These are phyloP conservation scores for Idaea biselata DNA, from an alignment of 2,888 invertebrate species.

Conservation along the genomic window DNA sequence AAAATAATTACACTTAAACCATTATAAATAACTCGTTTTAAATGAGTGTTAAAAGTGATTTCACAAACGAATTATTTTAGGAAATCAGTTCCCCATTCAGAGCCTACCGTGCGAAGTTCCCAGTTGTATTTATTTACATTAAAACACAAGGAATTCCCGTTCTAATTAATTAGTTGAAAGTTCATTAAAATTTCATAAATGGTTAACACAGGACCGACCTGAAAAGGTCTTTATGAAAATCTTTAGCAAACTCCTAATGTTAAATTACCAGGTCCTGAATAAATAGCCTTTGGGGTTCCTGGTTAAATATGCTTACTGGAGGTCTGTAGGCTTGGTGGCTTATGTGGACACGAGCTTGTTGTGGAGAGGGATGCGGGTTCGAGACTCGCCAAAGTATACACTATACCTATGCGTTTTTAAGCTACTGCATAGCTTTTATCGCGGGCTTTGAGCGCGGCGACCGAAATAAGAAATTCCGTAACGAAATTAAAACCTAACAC, in stretches of 20 bases:
- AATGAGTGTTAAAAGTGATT: not conserved
- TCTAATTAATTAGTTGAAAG: not conserved
- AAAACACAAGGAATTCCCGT: not conserved
- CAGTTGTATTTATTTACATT: not conserved
- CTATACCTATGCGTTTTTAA: too few relatives aligned
- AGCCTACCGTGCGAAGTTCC: not conserved
- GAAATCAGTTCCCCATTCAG: not conserved
- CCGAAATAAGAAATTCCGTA: too few relatives aligned
- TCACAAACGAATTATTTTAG: not conserved
- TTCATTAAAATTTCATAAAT: constrained; percentile 1
- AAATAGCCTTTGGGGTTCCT: not conserved
- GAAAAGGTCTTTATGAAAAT: not conserved
- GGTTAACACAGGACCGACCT: not conserved
- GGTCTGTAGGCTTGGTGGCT: too few relatives aligned
- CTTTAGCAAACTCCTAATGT: not conserved
- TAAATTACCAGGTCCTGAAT: not conserved
- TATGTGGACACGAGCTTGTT: too few relatives aligned
- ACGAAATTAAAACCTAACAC: too few relatives aligned
- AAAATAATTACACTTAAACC: too few relatives aligned
- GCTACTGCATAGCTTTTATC: too few relatives aligned
- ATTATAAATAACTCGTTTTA: not conserved
- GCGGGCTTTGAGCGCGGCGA: too few relatives aligned
- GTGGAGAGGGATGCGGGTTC: too few relatives aligned
- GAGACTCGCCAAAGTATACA: too few relatives aligned
- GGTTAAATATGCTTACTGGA: too few relatives aligned